Evolutionary conservation across 2,113 vertebrate genomes (phyloP), one percentile per base, ranked within the genome.

Genomic region (Esox niger): DNA sequence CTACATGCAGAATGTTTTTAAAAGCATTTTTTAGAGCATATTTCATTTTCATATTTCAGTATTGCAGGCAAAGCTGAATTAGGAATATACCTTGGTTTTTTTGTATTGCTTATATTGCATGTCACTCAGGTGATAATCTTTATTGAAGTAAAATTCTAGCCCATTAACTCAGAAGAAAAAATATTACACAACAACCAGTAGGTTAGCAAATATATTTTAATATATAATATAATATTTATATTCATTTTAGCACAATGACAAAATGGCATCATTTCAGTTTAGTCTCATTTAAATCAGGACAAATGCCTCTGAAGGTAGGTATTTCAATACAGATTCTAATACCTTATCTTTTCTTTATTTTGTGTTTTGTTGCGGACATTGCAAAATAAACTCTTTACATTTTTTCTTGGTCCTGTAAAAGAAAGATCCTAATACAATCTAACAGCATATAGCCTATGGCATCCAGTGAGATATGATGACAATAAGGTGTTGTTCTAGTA

Each of bases 201-300:
- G 89, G 90, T 92, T 91, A 91, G 91, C 89, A 92, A 92, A 92
- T 91, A 90, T 90, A 91, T 91, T 92, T 92, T 91, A 91, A 91
- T 92, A 91, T 89, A 89, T 88, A 79, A 79, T 81, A 79, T 80
- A 84, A 90, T 90, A 89, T 91, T 88, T 90, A 90, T 90, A 86
- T 88, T 90, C 67, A 88, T 91, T 91, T 89, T 88, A 91, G 87
- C 90, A 91, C 89, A 91, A 91, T 90, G 88, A 92, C 87, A 89
- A 87, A 89, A 90, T 87, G 73, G 83, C 85, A 82, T 88, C 73
- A 84, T 87, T 91, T 89, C 84, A 85, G 83, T 85, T 88, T 76
- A 86, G 87, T 88, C 86, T 86, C 80, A 77, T 86, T 84, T 77
- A 88, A 88, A 83, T 88, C 84, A 85, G 87, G 81, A 88, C 83